Percentiles rank a stretch among this genome's conserved stretches.
Evolutionary conservation across 2,113 vertebrate species (phyloP).

Genomic region (Camelus dromedarius): DNA sequence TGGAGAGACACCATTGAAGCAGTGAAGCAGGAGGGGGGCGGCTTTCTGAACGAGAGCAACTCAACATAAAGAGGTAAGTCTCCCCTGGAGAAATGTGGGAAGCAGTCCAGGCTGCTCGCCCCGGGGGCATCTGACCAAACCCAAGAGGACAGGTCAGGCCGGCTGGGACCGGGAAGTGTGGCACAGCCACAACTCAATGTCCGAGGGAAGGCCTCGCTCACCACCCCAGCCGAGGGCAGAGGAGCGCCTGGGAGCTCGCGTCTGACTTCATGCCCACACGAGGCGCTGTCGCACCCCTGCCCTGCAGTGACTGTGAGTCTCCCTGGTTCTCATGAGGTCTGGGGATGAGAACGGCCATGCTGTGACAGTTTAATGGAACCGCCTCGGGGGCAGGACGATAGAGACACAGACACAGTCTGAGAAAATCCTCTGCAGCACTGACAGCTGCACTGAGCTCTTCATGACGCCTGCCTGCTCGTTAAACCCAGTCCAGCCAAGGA

Average conservation of each 20-base stretch:
- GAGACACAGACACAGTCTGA: neutral
- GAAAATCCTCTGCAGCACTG: constrained; percentile 39
- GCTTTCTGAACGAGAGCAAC: neutral
- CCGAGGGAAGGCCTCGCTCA: neutral
- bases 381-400: neutral
- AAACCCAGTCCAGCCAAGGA: constrained; percentile 69
- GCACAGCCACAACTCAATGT: too few species aligned
- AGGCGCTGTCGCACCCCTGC: neutral
- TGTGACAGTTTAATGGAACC: neutral
- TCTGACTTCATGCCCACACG: too few species aligned
- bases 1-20: neutral
- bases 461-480: constrained; percentile 70
- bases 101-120: neutral
- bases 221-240: neutral
- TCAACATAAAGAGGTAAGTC: neutral
- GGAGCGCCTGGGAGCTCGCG: neutral
- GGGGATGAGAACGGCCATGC: neutral
- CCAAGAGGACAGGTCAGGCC: too few species aligned
- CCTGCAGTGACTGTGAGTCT: neutral
- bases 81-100: neutral
- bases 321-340: neutral
- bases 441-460: constrained; percentile 25
- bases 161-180: too few species aligned
- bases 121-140: too few species aligned
- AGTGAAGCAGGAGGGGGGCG: too few species aligned